Base-by-base conservation (phyloP, 2,113 vertebrate species). In the Albula glossodonta region DNA sequence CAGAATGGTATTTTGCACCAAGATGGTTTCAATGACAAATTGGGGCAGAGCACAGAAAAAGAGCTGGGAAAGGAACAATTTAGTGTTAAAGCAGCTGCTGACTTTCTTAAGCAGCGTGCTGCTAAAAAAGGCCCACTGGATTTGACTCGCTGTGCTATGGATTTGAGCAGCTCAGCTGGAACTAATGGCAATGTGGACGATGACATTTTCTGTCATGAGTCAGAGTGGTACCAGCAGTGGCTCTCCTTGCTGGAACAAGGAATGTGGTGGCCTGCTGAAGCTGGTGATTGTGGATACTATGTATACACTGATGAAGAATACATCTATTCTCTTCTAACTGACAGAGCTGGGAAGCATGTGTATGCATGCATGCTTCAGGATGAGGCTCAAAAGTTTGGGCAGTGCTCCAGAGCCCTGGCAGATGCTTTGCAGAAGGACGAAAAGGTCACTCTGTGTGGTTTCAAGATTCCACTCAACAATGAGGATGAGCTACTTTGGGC, bases 261-360 rank as follows among this genome's bases (percentile, higher is more conserved):
- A 0, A 48, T 99, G 25, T 99, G 98, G 98, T 99, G 97, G 97
- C 96, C 97, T 25, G 97, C 97, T 84, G 97, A 98, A 87, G 93
- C 94, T 90, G 97, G 97, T 25, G 94, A 98, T 79, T 99, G 96
- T 94, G 98, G 98, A 1, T 97, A 99, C 91, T 99, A 96, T 88
- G 94, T 98, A 93, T 98, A 98, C 89, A 96, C 96, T 53, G 96
- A 99, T 91, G 95, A 94, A 57, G 95, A 97, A 51, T 97, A 96
- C 87, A 96, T 99, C 80, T 99, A 98, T 92, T 98, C 97, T 0
- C 90, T 99, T 78, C 93, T 99, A 66, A 99, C 98, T 51, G 98
- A 99, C 92, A 95, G 95, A 90, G 93, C 95, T 86, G 98, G 97
- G 3, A 94, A 95, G 81, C 97, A 98, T 87, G 95, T 97, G 0